Evolutionary conservation across 2,113 vertebrate genomes (phyloP).

Genomic region (Vanacampus margaritifer): DNA sequence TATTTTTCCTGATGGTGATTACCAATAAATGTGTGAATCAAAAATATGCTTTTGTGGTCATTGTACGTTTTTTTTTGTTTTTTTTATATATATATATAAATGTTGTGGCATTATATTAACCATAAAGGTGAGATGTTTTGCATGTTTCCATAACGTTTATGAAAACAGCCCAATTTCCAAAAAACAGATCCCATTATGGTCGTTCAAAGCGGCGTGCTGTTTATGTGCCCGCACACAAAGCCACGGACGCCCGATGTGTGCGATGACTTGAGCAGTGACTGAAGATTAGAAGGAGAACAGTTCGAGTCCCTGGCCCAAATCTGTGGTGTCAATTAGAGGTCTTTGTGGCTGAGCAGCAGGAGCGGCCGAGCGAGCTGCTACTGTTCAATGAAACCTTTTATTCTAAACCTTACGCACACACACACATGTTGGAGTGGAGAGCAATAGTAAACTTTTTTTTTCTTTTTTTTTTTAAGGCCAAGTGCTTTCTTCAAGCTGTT

Average conservation of each 20-base stretch:
- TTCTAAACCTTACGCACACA: conserved; percentile 37
- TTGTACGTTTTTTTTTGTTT: conserved; percentile 13
- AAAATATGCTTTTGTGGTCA: conserved; percentile 12
- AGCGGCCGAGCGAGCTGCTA: conserved; percentile 59
- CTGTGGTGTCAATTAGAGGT: conserved; percentile 66
- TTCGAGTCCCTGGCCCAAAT: conserved; percentile 60
- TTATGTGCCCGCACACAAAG: background rate
- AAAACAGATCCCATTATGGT: background rate
- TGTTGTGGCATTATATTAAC: background rate
- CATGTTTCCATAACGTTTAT: background rate
- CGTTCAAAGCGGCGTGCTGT: background rate
- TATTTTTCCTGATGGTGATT: conserved; percentile 16
- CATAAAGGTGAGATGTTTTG: background rate
- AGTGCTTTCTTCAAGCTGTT: background rate
- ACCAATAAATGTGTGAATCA: conserved; percentile 17
- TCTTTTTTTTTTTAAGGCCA: background rate
- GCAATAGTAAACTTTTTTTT: conserved; percentile 11
- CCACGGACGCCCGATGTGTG: conserved; percentile 16
- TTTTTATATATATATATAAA: background rate
- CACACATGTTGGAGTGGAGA: conserved; percentile 51
- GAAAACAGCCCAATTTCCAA: background rate
- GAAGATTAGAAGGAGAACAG: conserved; percentile 41
- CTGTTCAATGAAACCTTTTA: conserved; percentile 60
- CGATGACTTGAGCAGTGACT: conserved; percentile 29
- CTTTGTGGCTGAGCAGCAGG: conserved; percentile 57